These are phyloP conservation scores for Knipowitschia caucasica DNA, from an alignment of 2,797 vertebrate genomes.

Conservation along the genomic window DNA sequence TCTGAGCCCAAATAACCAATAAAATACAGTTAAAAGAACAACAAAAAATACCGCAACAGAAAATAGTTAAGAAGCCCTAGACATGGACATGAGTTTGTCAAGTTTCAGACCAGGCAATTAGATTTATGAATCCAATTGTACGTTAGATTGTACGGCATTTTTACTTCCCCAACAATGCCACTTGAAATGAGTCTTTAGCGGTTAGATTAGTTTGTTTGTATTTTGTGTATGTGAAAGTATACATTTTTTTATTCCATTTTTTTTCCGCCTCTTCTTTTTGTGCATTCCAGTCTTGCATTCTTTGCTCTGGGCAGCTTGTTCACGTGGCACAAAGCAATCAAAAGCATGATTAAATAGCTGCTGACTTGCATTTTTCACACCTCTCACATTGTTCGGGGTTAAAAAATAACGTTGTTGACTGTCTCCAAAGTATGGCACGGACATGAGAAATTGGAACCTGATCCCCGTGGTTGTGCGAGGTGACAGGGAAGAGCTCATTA, in stretches of 20 bases:
- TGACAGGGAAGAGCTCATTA: slow-evolving; percentile 74
- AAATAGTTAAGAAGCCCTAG: too few relatives aligned
- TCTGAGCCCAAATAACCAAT: too few relatives aligned
- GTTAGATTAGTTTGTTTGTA: neutral
- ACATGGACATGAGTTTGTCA: too few relatives aligned
- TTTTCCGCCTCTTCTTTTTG: slow-evolving; percentile 28
- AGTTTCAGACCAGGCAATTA: too few relatives aligned
- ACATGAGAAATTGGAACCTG: slow-evolving; percentile 65
- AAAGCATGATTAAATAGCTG: slow-evolving; percentile 72
- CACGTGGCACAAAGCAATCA: slow-evolving; percentile 52
- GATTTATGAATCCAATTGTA: too few relatives aligned
- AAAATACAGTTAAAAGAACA: too few relatives aligned
- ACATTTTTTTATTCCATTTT: neutral
- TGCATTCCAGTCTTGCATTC: slow-evolving; percentile 44
- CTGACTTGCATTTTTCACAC: slow-evolving; percentile 69
- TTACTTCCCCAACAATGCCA: too few relatives aligned
- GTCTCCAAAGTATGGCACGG: slow-evolving; percentile 51
- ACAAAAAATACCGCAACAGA: too few relatives aligned
- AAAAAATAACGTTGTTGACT: slow-evolving; percentile 60
- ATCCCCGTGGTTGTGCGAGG: slow-evolving; percentile 62
- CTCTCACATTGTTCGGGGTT: slow-evolving; percentile 33
- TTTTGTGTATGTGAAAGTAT: neutral
- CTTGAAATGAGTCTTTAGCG: too few relatives aligned
- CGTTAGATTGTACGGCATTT: too few relatives aligned
- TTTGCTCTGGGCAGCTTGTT: slow-evolving; percentile 39